Percentiles rank a stretch among this genome's conserved stretches.
Conservation (phyloP, 2,888 invertebrate genomes). For the Rhingia rostrata region DNA sequence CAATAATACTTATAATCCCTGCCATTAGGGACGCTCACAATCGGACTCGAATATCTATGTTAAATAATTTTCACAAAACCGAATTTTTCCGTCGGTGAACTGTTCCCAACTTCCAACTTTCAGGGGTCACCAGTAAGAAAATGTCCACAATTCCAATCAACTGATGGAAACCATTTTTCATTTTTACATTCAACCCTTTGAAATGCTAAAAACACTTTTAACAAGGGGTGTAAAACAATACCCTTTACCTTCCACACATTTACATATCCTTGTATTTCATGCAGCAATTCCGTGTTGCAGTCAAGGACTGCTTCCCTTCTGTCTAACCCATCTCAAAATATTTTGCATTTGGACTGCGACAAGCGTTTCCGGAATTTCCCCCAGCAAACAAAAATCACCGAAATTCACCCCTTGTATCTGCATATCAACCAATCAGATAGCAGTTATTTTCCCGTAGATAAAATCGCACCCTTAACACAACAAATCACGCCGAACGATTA, state of each 20-base stretch:
- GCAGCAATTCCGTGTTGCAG: background rate
- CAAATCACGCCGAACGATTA: slow-evolving; percentile 61
- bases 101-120: no score
- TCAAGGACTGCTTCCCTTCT: background rate
- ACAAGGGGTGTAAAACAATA: slow-evolving; percentile 30
- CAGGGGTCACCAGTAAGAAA: background rate
- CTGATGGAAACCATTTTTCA: slow-evolving; percentile 45
- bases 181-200: slow-evolving; percentile 26
- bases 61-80: no score
- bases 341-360: background rate
- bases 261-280: background rate
- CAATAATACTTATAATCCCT: no score
- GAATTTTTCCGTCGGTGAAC: no score
- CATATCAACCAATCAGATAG: slow-evolving; percentile 57
- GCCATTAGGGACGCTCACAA: no score
- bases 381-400: slow-evolving; percentile 17
- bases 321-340: background rate
- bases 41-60: no score
- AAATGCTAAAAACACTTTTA: background rate
- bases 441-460: slow-evolving; percentile 29
- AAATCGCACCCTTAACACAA: slow-evolving; percentile 48
- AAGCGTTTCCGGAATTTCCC: slow-evolving; percentile 21
- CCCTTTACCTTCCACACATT: slow-evolving; percentile 7
- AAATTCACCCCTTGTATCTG: slow-evolving; percentile 45
- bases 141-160: background rate